A percentile compares a stretch with the other conserved stretches of the same genome.
These are phyloP conservation scores for Anadara kagoshimensis DNA, from an alignment of 1,140 invertebrate genomes.

Conservation along the genomic window DNA sequence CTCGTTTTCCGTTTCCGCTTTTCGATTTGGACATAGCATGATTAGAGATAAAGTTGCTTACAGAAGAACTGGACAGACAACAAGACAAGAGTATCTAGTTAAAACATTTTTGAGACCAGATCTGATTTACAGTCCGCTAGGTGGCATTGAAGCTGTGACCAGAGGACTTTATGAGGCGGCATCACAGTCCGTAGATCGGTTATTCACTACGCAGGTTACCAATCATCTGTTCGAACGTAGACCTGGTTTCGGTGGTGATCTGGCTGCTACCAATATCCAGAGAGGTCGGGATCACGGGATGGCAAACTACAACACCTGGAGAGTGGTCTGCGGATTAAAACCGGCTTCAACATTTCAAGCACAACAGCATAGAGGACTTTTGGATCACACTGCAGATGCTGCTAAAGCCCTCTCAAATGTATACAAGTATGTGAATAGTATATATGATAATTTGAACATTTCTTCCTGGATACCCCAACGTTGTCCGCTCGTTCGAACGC, in stretches of 20 bases:
- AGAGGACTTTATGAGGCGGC: constrained; percentile 24
- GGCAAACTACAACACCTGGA: constrained; percentile 89
- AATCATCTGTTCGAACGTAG: constrained; percentile 86
- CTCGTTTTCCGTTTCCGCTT: constrained; percentile 94
- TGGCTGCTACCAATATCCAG: constrained; percentile 97
- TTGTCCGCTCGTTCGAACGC: too few relatives aligned
- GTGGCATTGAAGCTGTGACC: constrained; percentile 22
- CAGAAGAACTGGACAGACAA: constrained; percentile 76
- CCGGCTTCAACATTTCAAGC: constrained; percentile 85
- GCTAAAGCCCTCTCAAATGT: constrained; percentile 84
- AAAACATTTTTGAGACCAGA: constrained; percentile 20
- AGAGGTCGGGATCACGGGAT: constrained; percentile 93
- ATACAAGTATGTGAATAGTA: constrained; percentile 83
- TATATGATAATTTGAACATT: too few relatives aligned
- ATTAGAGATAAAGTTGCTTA: constrained; percentile 92
- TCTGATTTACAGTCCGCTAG: constrained; percentile 18
- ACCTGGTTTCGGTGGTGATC: constrained; percentile 76
- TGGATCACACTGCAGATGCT: constrained; percentile 82
- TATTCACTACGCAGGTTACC: constrained; percentile 82
- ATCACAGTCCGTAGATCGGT: constrained; percentile 27
- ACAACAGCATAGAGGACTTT: constrained; percentile 71
- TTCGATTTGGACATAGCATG: constrained; percentile 95
- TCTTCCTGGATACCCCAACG: too few relatives aligned
- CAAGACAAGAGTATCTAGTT: not conserved
- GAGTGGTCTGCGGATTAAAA: constrained; percentile 88